phyloP scores from a whole-genome alignment of 1,140 invertebrate species.

The Oryzaephilus surinamensis region DNA sequence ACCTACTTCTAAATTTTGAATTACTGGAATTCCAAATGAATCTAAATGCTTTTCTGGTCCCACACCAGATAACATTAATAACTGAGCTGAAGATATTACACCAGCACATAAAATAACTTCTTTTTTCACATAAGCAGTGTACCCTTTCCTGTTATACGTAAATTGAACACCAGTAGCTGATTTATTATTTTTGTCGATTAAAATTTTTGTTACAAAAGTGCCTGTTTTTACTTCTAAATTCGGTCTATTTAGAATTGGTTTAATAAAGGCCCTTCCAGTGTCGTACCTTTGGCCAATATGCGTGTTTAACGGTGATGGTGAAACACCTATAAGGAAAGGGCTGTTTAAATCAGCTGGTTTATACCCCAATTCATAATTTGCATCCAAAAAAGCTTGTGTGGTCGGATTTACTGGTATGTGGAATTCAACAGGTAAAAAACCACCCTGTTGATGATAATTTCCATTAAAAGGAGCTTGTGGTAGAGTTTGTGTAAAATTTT shows the following conservation, averaged over 20 bases:
- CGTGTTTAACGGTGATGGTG: constrained; percentile 37
- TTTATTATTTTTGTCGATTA: constrained; percentile 46
- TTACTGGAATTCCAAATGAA: constrained; percentile 32
- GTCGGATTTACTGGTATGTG: not conserved
- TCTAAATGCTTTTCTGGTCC: constrained; percentile 41
- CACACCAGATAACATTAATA: constrained; percentile 49
- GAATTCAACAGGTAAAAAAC: constrained; percentile 6
- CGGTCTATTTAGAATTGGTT: constrained; percentile 36
- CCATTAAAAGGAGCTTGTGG: constrained; percentile 2
- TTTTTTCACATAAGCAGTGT: constrained; percentile 36
- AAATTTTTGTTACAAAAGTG: constrained; percentile 37
- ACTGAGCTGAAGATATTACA: constrained; percentile 36
- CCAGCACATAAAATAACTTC: constrained; percentile 51
- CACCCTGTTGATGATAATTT: constrained; percentile 8
- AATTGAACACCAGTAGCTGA: constrained; percentile 51
- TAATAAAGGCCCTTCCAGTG: too few relatives aligned
- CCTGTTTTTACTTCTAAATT: constrained; percentile 43
- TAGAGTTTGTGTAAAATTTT: constrained; percentile 21
- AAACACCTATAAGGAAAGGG: constrained; percentile 35
- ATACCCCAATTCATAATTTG: constrained; percentile 44
- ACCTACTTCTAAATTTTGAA: constrained; percentile 51
- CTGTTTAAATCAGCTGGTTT: constrained; percentile 41
- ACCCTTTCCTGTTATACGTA: constrained; percentile 28
- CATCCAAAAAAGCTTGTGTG: constrained; percentile 43
- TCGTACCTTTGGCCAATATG: constrained; percentile 36